phyloP scores from a whole-genome alignment of 2,888 invertebrate genomes.

The Mimas tiliae region DNA sequence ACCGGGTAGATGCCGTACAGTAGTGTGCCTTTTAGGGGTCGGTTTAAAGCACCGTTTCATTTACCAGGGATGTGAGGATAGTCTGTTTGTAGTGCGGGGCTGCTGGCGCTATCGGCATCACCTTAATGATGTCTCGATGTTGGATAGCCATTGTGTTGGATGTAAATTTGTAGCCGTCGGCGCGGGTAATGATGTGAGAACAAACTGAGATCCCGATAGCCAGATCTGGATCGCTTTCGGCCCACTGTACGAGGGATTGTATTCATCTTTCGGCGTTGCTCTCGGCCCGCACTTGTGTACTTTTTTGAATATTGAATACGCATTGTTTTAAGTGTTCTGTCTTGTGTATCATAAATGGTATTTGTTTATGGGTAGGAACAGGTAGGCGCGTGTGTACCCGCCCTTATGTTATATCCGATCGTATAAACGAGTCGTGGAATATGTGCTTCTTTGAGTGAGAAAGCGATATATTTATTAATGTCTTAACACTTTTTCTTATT shows the following conservation, averaged over 20 bases:
- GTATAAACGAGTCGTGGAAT: background rate
- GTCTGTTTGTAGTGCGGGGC: constrained; percentile 56
- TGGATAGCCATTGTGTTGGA: constrained; percentile 85
- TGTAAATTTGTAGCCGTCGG: constrained; percentile 85
- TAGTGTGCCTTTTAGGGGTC: constrained; percentile 43
- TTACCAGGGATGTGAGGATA: constrained; percentile 44
- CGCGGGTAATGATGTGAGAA: constrained; percentile 85
- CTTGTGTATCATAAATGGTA: constrained; percentile 62
- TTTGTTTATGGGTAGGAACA: constrained; percentile 13
- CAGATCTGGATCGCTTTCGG: constrained; percentile 79
- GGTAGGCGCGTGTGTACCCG: background rate
- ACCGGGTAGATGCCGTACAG: constrained; percentile 42
- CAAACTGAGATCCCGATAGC: constrained; percentile 84
- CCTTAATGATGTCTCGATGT: constrained; percentile 85
- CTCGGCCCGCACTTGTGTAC: constrained; percentile 55
- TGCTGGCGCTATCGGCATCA: constrained; percentile 84
- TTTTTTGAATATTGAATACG: constrained; percentile 59
- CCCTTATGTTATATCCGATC: background rate
- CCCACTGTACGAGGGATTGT: constrained; percentile 72
- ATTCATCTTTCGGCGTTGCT: constrained; percentile 65
- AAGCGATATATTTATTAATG: background rate
- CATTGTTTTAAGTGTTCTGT: constrained; percentile 61
- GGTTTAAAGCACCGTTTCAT: constrained; percentile 54
- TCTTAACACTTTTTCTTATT: background rate
- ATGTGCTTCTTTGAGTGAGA: background rate